Evolutionary conservation across 1,140 invertebrate species (phyloP).

Genomic region (Drosophila malerkotliana): DNA sequence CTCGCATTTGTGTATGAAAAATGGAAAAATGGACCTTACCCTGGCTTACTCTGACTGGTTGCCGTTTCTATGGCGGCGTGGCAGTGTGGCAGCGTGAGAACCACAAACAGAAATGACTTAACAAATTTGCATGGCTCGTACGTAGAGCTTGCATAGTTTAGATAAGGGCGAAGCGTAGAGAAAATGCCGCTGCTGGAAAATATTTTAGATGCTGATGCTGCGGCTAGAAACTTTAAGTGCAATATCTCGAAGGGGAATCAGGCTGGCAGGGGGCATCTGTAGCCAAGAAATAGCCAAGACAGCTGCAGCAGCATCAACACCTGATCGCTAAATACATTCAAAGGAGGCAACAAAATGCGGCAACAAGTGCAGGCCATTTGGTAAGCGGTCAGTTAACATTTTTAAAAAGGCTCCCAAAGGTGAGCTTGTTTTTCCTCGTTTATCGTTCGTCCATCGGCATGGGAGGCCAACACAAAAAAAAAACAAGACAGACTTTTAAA

Average conservation of each 20-base stretch:
- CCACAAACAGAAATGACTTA: constrained; percentile 80
- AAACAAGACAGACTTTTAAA: constrained; percentile 2
- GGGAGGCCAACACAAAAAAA: background rate
- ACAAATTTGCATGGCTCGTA: constrained; percentile 72
- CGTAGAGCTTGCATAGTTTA: constrained; percentile 63
- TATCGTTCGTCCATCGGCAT: constrained; percentile 25
- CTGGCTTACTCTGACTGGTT: constrained; percentile 1
- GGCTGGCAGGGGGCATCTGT: constrained; percentile 45
- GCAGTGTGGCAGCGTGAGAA: constrained; percentile 73
- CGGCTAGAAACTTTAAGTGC: constrained; percentile 72
- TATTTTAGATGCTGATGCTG: constrained; percentile 71
- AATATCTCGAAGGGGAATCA: constrained; percentile 71
- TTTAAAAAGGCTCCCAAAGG: constrained; percentile 37
- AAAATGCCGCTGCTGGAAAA: constrained; percentile 67
- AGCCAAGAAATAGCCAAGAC: constrained; percentile 18
- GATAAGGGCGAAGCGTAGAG: constrained; percentile 74
- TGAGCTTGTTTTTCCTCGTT: constrained; percentile 66
- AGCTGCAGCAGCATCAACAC: constrained; percentile 65
- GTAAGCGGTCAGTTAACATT: constrained; percentile 50
- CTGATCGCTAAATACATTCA: constrained; percentile 58
- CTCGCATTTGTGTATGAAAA: constrained; percentile 27
- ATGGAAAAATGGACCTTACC: constrained; percentile 42
- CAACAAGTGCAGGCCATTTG: constrained; percentile 71
- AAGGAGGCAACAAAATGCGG: constrained; percentile 24
- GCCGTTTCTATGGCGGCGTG: constrained; percentile 21